These are phyloP conservation scores for Gerris buenoi DNA, from an alignment of 1,140 invertebrate genomes.

Conservation along the genomic window DNA sequence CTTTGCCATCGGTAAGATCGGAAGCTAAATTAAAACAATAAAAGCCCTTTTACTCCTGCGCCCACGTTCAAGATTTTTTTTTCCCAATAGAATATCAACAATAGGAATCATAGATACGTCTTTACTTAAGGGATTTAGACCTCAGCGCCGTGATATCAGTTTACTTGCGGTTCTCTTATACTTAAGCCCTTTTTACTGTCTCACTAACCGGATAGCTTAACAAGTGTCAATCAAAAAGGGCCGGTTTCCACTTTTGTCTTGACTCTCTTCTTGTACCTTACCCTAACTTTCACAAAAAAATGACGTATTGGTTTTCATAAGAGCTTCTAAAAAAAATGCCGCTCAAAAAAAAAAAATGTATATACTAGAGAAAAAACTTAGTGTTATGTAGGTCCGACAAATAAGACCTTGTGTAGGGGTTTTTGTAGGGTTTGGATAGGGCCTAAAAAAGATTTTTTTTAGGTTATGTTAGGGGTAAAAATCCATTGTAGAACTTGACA, in stretches of 20 bases:
- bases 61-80: too few species aligned
- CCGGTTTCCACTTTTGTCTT: neutral
- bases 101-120: too few species aligned
- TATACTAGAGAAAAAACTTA: neutral
- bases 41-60: too few species aligned
- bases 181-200: too few species aligned
- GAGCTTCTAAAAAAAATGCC: neutral
- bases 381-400: neutral
- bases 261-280: neutral
- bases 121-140: too few species aligned
- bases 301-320: neutral
- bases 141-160: too few species aligned
- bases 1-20: too few species aligned
- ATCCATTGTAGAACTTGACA: neutral
- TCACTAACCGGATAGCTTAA: too few species aligned
- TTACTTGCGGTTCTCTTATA: too few species aligned
- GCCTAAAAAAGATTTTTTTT: neutral
- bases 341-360: neutral
- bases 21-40: too few species aligned
- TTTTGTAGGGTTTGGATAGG: neutral
- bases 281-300: neutral
- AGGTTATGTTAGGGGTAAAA: neutral
- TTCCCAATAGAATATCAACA: too few species aligned
- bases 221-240: neutral
- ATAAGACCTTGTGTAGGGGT: neutral